Base-by-base conservation (phyloP, 2,888 invertebrate species). In the Stenoptilia bipunctidactyla region DNA sequence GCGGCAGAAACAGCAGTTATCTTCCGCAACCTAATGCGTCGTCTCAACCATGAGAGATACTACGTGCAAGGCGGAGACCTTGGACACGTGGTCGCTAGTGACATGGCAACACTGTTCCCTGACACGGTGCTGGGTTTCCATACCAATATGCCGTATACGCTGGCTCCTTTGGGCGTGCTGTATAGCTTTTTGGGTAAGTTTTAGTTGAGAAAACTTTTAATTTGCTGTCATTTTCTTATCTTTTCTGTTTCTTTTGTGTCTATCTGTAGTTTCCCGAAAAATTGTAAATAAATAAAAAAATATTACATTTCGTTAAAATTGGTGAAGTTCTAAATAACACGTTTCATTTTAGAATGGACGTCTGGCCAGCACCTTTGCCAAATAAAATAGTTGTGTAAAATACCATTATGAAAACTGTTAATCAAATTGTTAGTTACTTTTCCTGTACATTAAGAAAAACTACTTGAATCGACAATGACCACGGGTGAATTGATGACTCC, bases 41-140 rank as follows among this genome's bases (percentile, higher is more conserved):
- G 90, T 2, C 61, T 94, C 0, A 90, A 90, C 0, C 84, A 84
- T 56, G 49, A 85, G 0, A 70, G 82, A 42, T 94, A 87, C 66
- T 90, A 89, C 55, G 64, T 88, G 0, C 92, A 93, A 51, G 92
- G 92, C 0, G 92, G 92, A 0, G 92, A 92, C 58, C 87, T 90
- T 83, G 94, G 94, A 0, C 76, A 88, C 2, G 13, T 80, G 0
- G 85, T 92, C 2, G 86, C 85, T 0, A 67, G 85, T 0, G 56
- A 76, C 13, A 74, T 93, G 70, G 87, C 90, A 0, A 83, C 86
- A 0, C 47, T 90, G 13, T 92, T 86, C 64, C 91, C 90, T 0
- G 70, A 82, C 0, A 61, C 76, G 1, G 62, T 87, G 1, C 47
- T 68, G 0, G 82, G 82, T 0, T 67, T 85, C 38, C 92, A 92